Base-by-base conservation (phyloP, 1,140 invertebrate genomes). In the Diprion similis region DNA sequence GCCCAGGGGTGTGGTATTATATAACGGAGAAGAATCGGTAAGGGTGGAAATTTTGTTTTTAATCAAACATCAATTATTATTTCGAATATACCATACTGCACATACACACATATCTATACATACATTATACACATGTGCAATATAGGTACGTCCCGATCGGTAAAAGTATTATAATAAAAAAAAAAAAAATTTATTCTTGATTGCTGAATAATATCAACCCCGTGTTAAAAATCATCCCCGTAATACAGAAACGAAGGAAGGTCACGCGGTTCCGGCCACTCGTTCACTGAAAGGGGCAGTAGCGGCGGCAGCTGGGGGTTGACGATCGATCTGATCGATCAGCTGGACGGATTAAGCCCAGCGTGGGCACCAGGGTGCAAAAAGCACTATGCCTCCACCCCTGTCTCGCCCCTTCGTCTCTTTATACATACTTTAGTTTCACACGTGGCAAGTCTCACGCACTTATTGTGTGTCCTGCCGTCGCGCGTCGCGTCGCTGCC, bases 371-470 rank as follows among this genome's bases (percentile, higher is more conserved):
- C 51, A 59, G 51, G 11, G 51, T 0, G 51, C 51, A 59, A 59
- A 59, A 59, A 59, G 51, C 51, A 59, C 51, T 59, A 59, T 59
- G n/a, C 51, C n/a, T 17, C 11, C 51, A 59, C 51, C 11, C 51
- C 51, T 37, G 24, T 37, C 24, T 6, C 24, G 24, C 6, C 24
- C 24, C 24, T 37, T 37, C 24, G 24, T 9, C 51, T 37, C 76
- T 80, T 80, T 79, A 78, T 80, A 79, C 78, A 76, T 80, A 78
- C 76, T 79, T 80, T 78, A 79, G 71, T 45, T 74, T 45, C 51
- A 74, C 78, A 80, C 78, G 72, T 74, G 78, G 74, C 72, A 71
- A 76, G 78, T 80, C 78, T 72, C 78, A 79, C 78, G 78, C 78
- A 78, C 66, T 18, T 71, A 77, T 75, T 66, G 72, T 79, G 78